A percentile compares a stretch with the other conserved stretches of the same genome.
Evolutionary conservation across 2,888 invertebrate species (phyloP).

Genomic region (Nemurella pictetii): DNA sequence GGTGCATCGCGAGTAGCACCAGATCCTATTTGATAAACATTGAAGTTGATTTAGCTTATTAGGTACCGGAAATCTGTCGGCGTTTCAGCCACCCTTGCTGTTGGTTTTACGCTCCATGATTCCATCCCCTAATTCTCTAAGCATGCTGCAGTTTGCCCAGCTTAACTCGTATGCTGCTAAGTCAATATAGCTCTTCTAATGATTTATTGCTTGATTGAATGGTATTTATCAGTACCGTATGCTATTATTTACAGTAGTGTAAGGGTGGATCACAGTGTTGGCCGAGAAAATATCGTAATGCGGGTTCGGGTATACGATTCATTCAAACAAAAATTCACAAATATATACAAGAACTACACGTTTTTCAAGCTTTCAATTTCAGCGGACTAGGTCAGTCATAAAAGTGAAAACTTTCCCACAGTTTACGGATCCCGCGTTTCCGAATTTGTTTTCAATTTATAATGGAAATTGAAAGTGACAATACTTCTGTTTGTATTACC

Average conservation of each 20-base stretch:
- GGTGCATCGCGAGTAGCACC: neutral
- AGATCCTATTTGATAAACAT: neutral
- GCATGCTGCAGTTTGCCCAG: neutral
- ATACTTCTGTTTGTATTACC: neutral
- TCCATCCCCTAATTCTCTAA: neutral
- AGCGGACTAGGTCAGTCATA: neutral
- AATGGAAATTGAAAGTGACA: constrained; percentile 27
- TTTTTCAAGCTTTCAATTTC: neutral
- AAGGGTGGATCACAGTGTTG: neutral
- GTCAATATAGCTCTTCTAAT: neutral
- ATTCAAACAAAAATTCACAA: neutral
- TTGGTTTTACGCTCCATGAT: neutral
- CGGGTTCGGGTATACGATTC: neutral
- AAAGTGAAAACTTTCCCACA: constrained; percentile 2
- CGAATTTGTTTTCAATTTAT: neutral
- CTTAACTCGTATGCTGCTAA: neutral
- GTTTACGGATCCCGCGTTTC: neutral
- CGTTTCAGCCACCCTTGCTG: neutral
- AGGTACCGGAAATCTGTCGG: neutral
- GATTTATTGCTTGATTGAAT: neutral
- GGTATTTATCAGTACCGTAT: neutral
- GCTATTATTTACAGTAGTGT: neutral
- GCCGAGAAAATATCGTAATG: neutral
- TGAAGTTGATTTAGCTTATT: neutral
- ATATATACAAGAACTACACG: neutral